These are phyloP conservation scores for Aphelocoma californica DNA, from an alignment of 2,797 vertebrate genomes.

Conservation along the genomic window DNA sequence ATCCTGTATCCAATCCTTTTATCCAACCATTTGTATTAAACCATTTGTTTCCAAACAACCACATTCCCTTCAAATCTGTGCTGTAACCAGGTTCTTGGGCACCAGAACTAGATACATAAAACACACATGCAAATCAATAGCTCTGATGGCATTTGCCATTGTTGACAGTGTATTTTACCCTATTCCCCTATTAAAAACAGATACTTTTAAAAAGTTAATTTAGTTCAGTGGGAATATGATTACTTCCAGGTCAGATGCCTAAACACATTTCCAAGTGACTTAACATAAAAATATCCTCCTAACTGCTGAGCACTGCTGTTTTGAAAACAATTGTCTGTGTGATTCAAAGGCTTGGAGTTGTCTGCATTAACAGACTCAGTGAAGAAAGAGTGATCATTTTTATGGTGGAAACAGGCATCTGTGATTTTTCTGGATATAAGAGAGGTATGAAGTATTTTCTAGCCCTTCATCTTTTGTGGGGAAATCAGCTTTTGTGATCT, in stretches of 20 bases:
- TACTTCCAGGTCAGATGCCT: not conserved
- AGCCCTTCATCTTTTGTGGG: not conserved
- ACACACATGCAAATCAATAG: not conserved
- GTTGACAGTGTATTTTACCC: not conserved
- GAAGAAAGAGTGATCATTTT: not conserved
- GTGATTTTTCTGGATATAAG: not conserved
- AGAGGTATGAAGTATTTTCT: not conserved
- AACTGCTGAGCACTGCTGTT: not conserved
- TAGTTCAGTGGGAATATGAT: not conserved
- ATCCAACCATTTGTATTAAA: not conserved
- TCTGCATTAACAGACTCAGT: not conserved
- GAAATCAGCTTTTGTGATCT: not conserved
- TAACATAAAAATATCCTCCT: not conserved
- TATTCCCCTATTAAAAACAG: not conserved
- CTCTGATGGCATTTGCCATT: not conserved
- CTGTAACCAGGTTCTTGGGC: not conserved
- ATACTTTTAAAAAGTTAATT: accelerated
- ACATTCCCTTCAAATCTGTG: not conserved
- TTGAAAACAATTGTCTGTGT: not conserved
- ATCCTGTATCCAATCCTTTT: not conserved
- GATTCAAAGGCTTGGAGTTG: not conserved
- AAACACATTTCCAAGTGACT: not conserved
- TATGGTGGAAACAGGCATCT: not conserved
- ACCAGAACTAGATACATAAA: not conserved
- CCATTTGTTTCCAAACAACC: not conserved